Evolutionary conservation across 2,113 vertebrate genomes (phyloP), one percentile per base, ranked within the genome.

Genomic region (Nibea coibor): DNA sequence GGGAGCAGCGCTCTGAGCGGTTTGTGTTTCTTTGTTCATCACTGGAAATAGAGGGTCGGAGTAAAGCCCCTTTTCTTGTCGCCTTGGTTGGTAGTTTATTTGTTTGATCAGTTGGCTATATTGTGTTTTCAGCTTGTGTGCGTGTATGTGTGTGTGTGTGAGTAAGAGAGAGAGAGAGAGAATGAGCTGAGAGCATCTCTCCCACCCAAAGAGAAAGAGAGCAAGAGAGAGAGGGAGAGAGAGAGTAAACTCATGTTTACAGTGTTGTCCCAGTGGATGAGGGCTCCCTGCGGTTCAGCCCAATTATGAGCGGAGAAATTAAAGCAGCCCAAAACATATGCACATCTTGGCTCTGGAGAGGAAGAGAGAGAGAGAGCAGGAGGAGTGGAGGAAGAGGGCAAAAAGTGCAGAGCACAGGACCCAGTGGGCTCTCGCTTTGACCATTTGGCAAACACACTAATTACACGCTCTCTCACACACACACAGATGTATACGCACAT

Each of bases 261-360:
- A 79, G 77, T 91, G 74, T 75, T 78, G 87, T 88, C 90, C 90
- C 89, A 82, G 86, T 71, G 87, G 91, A 91, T 86, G 80, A 78
- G 48, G 85, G 72, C 76, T 84, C 88, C 86, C 85, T 75, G 80
- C n/a, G 80, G 84, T 91, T 93, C 85, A 86, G 84, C 88, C 91
- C 86, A 94, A 93, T 94, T 93, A 93, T 91, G 89, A 92, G 90
- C 71, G 31, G 70, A 83, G 88, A 90, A 93, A 93, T 91, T 89
- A 91, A 93, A 93, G 92, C 81, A 86, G 81, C 89, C 89, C 92
- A 82, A 88, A 90, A 91, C 87, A 87, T 87, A 91, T 87, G 89
- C 84, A 85, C 75, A 87, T 82, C 74, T 78, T 75, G 45, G 78
- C 88, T 91, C 86, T 64, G 82, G 84, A 90, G 91, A 42, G 85